A percentile compares a stretch with the other conserved stretches of the same genome.
These are phyloP conservation scores for Hydrotaea diabolus DNA, from an alignment of 2,888 invertebrate genomes.

Conservation along the genomic window DNA sequence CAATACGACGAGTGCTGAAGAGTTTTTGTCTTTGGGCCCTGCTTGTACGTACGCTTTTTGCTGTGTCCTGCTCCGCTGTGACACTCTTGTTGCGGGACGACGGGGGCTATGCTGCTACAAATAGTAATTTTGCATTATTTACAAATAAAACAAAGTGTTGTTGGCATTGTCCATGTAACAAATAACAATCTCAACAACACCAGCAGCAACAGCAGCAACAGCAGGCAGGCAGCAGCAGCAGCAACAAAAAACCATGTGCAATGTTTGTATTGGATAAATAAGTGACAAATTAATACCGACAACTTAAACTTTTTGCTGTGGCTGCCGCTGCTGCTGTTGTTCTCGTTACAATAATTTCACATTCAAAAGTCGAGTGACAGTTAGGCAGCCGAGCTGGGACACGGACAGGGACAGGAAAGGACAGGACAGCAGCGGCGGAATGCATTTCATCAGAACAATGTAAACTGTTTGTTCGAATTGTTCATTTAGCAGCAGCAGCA, in stretches of 20 bases:
- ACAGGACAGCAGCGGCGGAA: neutral
- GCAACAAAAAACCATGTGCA: conserved; percentile 1
- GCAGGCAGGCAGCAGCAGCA: neutral
- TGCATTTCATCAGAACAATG: conserved; percentile 13
- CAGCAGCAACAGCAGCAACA: neutral
- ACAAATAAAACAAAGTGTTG: conserved; percentile 11
- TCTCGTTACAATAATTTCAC: conserved; percentile 24
- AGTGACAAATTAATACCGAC: conserved; percentile 56
- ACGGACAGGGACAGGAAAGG: neutral
- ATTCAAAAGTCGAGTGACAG: neutral
- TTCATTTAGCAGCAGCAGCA: neutral
- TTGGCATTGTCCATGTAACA: neutral
- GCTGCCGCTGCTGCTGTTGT: neutral
- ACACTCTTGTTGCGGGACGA: too few species aligned
- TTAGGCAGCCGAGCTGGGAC: too few species aligned
- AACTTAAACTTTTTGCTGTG: conserved; percentile 44
- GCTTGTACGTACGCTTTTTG: neutral
- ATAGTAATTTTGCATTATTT: conserved; percentile 35
- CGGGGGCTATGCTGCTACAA: neutral
- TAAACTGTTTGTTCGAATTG: conserved; percentile 13
- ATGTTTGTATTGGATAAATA: conserved; percentile 33
- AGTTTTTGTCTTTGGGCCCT: neutral
- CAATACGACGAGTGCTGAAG: conserved; percentile 44
- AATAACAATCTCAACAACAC: neutral
- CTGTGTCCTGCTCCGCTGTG: neutral